These are phyloP conservation scores for Oxyura jamaicensis DNA, from an alignment of 2,113 vertebrate species.

Conservation along the genomic window DNA sequence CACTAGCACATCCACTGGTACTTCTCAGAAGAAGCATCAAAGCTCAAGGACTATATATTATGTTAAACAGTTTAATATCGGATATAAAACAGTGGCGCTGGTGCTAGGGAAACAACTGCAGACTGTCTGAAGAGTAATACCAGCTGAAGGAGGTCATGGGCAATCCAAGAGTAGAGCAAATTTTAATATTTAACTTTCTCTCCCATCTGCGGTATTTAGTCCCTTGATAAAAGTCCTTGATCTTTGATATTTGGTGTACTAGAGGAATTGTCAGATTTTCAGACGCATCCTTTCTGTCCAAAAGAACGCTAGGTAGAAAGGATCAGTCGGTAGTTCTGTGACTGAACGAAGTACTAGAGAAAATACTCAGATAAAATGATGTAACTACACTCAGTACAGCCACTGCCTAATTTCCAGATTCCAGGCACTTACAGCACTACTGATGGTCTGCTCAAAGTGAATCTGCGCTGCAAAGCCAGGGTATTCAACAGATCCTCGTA, in stretches of 20 bases:
- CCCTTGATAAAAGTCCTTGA: constrained; percentile 47
- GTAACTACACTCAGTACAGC: not conserved
- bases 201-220: constrained; percentile 20
- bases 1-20: not conserved
- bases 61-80: constrained; percentile 35
- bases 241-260: constrained; percentile 47
- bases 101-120: not conserved
- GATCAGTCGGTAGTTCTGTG: not conserved
- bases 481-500: not conserved
- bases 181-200: constrained; percentile 40
- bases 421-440: not conserved
- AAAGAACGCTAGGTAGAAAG: not conserved
- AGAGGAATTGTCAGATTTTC: constrained; percentile 7
- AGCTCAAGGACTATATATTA: constrained; percentile 42
- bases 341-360: not conserved
- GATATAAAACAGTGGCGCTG: not conserved
- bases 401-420: not conserved
- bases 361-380: not conserved
- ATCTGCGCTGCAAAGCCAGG: not conserved
- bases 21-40: constrained; percentile 42
- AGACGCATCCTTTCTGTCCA: not conserved
- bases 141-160: not conserved
- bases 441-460: not conserved
- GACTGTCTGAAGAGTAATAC: not conserved
- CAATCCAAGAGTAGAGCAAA: not conserved